Evolutionary conservation across 2,888 invertebrate genomes (phyloP), one percentile per base, ranked within the genome.

Genomic region (Aproaerema taeniolella): DNA sequence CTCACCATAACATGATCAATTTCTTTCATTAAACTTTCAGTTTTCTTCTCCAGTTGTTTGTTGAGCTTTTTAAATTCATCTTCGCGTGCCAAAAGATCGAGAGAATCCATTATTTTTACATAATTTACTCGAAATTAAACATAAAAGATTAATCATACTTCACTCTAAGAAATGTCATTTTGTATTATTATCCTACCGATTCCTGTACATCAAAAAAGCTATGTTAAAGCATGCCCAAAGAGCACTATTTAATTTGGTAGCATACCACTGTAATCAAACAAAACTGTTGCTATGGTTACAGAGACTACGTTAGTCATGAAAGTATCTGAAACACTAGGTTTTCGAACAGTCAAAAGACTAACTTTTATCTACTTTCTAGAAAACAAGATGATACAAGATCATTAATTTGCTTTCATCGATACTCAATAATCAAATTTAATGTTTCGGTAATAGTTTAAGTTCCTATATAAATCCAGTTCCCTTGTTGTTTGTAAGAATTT

Each of bases 11-110:
- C 72, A 51, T 69, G 55, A 54, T 85, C 83, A 32, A 86, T 85
- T 68, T 81, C 68, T 33, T 75, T 78, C 72, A 85, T 79, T 26
- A 86, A 55, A 45, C 72, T 79, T 43, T 78, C 76, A 7, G 83
- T 81, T 62, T 82, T 85, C 61, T 76, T 81, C 47, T 85, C 81
- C 32, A 86, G 56, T 49, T 85, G 78, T 47, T 76, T 79, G 46
- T 85, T 86, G 2, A 86, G 65, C 47, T 78, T 81, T 48, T 78
- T 82, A 44, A 79, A 85, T 54, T 83, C 83, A 62, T 82, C 71
- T 58, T 85, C 86, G 10, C 83, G 72, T 2, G 81, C 85, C 53
- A 85, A 49, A 32, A 85, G 58, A 11, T 78, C 73, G n/a, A 65
- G 20, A 7, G 75, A 70, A 50, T 85, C 81, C 85, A 85, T 83